Evolutionary conservation across 2,888 invertebrate species (phyloP), one percentile per base, ranked within the genome.

Genomic region (Nymphalis polychloros): DNA sequence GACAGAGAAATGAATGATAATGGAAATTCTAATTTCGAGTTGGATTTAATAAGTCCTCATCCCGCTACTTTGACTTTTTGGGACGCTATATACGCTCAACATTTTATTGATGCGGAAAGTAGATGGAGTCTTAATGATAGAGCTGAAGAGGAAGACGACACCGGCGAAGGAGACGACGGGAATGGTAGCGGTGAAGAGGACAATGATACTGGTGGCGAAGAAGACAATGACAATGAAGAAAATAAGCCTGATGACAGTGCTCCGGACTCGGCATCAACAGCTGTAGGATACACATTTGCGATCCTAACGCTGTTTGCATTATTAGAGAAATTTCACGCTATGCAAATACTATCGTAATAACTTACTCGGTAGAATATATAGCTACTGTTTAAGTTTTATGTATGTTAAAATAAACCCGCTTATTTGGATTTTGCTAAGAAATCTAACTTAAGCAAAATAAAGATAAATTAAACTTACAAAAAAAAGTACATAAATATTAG

Each of bases 31-130:
- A 72, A 72, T 64, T 73, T 87, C 0, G 91, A 91, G 66, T 8
- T 81, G 8, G 62, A 71, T 2, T 64, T 84, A 49, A 59, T 69
- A 63, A 76, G 87, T 69, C 92, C 93, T 31, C 81, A 88, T 64
- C 67, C 78, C 3, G 72, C 67, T 0, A 79, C 78, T 2, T 59
- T 88, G 8, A 62, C 68, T 0, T 91, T 90, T 69, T 92, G 91
- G 91, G 80, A 89, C 50, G 68, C 74, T 8, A 83, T 90, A 64
- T 91, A 91, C 71, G 72, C 71, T 4, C 73, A 81, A 2, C 73
- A 86, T 73, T 92, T 89, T 67, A 70, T 83, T 16, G 90, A 91
- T 72, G 89, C 90, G 46, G 73, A 79, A 70, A 80, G 86, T 55
- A 83, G 68, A 53, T 90, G 88, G 86, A 76, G 76, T 6, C 62